Conservation (phyloP, 2,113 vertebrate species). For the Carollia perspicillata region DNA sequence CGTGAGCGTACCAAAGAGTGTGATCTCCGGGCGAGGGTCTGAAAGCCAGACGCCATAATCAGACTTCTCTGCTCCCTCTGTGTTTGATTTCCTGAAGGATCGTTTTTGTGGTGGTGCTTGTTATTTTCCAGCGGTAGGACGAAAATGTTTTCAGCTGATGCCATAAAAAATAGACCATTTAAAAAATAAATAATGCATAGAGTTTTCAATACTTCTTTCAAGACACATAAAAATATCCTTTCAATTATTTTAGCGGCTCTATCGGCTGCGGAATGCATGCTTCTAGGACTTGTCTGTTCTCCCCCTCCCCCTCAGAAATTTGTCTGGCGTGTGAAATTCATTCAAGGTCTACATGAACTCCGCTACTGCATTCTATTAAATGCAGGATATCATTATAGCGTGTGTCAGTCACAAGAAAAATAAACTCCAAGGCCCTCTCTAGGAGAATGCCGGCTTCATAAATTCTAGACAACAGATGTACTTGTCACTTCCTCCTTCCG, state of each 20-base stretch:
- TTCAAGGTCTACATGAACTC: not conserved
- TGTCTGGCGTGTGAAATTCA: not conserved
- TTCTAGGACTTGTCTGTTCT: not conserved
- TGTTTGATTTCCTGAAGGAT: not conserved
- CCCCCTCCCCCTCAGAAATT: not conserved
- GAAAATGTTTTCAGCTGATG: constrained; percentile 46
- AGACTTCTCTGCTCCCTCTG: not conserved
- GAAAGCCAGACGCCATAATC: not conserved
- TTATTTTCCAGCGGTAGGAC: not conserved
- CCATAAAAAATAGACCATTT: constrained; percentile 43
- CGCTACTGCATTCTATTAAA: not conserved
- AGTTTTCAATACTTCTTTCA: not conserved
- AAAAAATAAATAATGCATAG: constrained; percentile 55
- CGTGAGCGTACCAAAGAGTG: too few relatives aligned
- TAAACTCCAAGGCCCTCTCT: not conserved
- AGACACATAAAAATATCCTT: constrained; percentile 10
- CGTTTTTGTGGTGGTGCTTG: not conserved
- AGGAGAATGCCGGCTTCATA: not conserved
- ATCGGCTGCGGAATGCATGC: not conserved
- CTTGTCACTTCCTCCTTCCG: constrained; percentile 11
- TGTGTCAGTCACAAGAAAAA: not conserved
- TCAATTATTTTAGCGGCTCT: constrained; percentile 27
- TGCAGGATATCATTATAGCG: not conserved
- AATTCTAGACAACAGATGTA: constrained; percentile 29
- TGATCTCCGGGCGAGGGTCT: not conserved